These are phyloP conservation scores for Hoplodrina ambigua DNA, from an alignment of 2,888 invertebrate species.

Conservation along the genomic window DNA sequence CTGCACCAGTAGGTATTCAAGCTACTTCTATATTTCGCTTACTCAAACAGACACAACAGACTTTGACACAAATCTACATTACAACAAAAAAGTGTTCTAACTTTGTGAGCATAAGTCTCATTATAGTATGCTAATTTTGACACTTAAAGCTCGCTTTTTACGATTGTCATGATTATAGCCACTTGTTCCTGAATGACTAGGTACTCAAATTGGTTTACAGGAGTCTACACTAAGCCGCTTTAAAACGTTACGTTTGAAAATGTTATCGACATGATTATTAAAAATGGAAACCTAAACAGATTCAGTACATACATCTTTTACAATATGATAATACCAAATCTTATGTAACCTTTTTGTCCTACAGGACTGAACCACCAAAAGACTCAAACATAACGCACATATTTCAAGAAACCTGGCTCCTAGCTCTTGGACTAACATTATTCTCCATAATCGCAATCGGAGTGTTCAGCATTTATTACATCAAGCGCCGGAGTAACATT, in stretches of 20 bases:
- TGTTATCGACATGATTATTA: no score
- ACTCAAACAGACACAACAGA: background rate
- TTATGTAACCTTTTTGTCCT: background rate
- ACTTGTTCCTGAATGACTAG: background rate
- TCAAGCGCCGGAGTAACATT: constrained; percentile 82
- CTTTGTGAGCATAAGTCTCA: background rate
- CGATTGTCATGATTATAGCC: constrained; percentile 1
- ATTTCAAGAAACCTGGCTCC: constrained; percentile 86
- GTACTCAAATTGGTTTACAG: no score
- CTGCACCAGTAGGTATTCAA: background rate
- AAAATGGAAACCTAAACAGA: background rate
- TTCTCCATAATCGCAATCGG: constrained; percentile 85
- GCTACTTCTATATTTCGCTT: background rate
- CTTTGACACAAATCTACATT: background rate
- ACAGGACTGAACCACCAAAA: constrained; percentile 86
- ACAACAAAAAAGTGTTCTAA: background rate
- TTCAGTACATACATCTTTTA: background rate
- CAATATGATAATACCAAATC: background rate
- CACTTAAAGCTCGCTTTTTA: constrained; percentile 23
- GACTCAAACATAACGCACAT: constrained; percentile 85
- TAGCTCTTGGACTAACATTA: constrained; percentile 83
- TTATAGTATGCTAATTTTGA: constrained; percentile 32
- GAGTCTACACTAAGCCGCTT: no score
- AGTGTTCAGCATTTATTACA: constrained; percentile 84
- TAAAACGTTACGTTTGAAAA: no score